These are phyloP conservation scores for Larimichthys crocea DNA, from an alignment of 2,113 vertebrate genomes.

Conservation along the genomic window DNA sequence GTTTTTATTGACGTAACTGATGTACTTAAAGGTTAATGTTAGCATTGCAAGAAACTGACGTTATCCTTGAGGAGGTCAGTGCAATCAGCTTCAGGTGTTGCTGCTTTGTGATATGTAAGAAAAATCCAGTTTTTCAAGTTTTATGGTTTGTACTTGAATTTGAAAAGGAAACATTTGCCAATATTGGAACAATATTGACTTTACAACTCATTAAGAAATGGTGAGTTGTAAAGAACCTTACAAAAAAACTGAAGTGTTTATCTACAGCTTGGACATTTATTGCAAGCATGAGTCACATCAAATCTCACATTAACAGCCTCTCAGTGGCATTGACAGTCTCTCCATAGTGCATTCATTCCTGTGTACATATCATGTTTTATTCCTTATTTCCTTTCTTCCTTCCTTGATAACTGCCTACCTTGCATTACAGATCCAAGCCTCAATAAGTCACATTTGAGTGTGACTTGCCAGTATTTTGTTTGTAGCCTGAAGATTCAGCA, in stretches of 20 bases:
- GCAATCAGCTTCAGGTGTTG: neutral
- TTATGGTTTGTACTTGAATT: neutral
- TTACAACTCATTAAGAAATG: neutral
- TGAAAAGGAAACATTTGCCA: neutral
- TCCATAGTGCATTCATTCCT: too few species aligned
- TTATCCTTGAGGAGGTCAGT: neutral
- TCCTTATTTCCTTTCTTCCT: neutral
- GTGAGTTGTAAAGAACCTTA: neutral
- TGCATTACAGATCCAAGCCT: neutral
- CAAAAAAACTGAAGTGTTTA: neutral
- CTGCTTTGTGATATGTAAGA: neutral
- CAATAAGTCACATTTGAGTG: neutral
- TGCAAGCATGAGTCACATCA: neutral
- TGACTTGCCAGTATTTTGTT: neutral
- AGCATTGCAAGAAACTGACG: too few species aligned
- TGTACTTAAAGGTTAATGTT: neutral
- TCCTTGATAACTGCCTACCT: neutral
- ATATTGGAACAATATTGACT: neutral
- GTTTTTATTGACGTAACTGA: neutral
- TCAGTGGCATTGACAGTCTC: neutral
- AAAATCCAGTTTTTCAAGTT: too few species aligned
- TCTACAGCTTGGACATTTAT: neutral
- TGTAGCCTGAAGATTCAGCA: neutral
- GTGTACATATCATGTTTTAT: neutral
- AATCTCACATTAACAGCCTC: neutral